A percentile compares a stretch with the other conserved stretches of the same genome.
phyloP scores from a whole-genome alignment of 2,888 invertebrate species.

The Morpho deidamia region DNA sequence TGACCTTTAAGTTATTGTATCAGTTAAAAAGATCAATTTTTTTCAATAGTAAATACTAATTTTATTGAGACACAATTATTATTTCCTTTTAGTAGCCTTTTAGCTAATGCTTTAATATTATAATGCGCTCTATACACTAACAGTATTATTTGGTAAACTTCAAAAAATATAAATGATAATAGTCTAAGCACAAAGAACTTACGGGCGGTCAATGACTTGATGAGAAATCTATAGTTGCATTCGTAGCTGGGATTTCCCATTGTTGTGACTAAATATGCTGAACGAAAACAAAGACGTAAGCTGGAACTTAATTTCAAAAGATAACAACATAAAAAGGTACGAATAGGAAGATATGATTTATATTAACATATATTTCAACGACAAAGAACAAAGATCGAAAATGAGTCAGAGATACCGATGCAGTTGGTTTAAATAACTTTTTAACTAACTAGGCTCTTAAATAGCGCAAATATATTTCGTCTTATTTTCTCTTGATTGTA shows the following conservation, averaged over 20 bases:
- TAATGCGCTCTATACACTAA: no score
- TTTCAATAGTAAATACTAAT: no score
- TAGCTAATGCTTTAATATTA: no score
- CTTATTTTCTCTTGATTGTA: background rate
- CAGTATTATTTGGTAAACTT: background rate
- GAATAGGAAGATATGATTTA: background rate
- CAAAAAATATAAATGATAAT: constrained; percentile 3
- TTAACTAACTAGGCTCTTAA: constrained; percentile 4
- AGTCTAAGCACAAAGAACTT: constrained; percentile 15
- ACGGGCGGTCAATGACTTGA: constrained; percentile 19
- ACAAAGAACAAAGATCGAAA: constrained; percentile 15
- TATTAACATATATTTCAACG: constrained; percentile 4
- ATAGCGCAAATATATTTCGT: background rate
- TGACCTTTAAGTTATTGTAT: no score
- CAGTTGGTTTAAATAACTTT: constrained; percentile 4
- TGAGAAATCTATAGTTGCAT: constrained; percentile 14
- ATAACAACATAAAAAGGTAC: no score
- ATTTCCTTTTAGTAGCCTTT: no score
- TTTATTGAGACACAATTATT: no score
- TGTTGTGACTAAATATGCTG: constrained; percentile 4
- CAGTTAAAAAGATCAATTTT: no score
- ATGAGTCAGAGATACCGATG: constrained; percentile 5
- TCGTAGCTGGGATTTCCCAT: constrained; percentile 15
- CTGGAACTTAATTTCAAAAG: background rate
- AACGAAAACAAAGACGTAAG: constrained; percentile 1